Percentiles rank a stretch among this genome's conserved stretches.
Conservation (phyloP, 2,113 vertebrate species). For the Barnardius zonarius region DNA sequence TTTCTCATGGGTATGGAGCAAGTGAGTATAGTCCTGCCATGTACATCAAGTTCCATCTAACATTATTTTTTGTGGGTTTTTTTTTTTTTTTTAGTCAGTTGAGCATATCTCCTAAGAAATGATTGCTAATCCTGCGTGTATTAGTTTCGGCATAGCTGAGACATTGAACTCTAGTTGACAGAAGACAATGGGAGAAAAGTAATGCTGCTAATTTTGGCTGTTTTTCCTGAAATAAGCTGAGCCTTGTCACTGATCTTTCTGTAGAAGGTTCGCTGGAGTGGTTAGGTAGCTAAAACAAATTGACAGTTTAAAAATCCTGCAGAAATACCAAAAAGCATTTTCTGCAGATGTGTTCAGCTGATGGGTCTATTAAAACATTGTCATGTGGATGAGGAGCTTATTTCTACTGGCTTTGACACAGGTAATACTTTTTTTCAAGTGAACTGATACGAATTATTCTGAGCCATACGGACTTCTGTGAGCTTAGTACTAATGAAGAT, state of each 20-base stretch:
- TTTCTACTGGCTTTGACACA: background rate
- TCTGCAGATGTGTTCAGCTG: background rate
- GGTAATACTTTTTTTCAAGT: background rate
- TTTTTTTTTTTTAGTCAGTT: background rate
- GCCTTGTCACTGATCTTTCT: background rate
- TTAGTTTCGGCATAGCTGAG: background rate
- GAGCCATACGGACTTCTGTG: background rate
- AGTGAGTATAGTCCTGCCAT: background rate
- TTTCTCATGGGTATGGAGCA: background rate
- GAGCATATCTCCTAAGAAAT: background rate
- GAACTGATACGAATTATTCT: background rate
- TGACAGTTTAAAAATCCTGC: background rate
- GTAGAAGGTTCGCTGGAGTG: background rate
- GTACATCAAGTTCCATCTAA: background rate
- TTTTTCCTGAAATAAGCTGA: background rate
- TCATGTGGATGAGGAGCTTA: background rate
- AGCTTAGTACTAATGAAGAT: background rate
- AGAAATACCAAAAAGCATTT: background rate
- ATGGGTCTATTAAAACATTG: background rate
- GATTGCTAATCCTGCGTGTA: background rate
- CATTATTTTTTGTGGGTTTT: background rate
- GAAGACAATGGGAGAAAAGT: background rate
- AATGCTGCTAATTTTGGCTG: background rate
- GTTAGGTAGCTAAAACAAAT: background rate
- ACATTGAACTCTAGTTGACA: background rate